A percentile compares a stretch with the other conserved stretches of the same genome.
Conservation (phyloP, 2,888 invertebrate species). For the Odontothrips loti region DNA sequence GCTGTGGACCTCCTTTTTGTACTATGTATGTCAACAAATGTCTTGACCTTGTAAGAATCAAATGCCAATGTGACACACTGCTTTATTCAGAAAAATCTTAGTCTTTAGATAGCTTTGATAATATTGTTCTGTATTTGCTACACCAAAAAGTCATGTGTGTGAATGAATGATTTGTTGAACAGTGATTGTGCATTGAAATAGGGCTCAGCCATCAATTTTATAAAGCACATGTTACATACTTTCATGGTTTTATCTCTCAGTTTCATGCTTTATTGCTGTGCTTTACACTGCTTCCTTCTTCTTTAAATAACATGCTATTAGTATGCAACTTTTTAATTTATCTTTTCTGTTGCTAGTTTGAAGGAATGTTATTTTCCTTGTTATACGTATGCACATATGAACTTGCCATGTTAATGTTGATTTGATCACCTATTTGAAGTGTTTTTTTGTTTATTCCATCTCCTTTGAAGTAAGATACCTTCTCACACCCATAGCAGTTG, state of each 20-base stretch:
- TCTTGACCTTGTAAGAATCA: slow-evolving; percentile 24
- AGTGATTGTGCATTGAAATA: slow-evolving; percentile 2
- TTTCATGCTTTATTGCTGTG: not conserved
- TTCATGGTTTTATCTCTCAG: not conserved
- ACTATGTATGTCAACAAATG: not conserved
- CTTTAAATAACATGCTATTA: not conserved
- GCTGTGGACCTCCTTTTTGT: slow-evolving; percentile 9
- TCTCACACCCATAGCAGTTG: not conserved
- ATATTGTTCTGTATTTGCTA: slow-evolving; percentile 13
- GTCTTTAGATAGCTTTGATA: slow-evolving; percentile 25
- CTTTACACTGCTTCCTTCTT: not conserved
- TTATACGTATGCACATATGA: slow-evolving; percentile 25
- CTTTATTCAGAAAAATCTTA: not conserved
- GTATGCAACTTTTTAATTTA: not conserved
- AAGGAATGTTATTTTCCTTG: slow-evolving; percentile 13
- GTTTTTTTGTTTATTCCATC: not conserved
- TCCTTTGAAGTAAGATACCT: not conserved
- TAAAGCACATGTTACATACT: not conserved
- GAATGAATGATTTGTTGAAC: not conserved
- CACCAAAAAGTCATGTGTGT: not conserved
- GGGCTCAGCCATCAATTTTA: not conserved
- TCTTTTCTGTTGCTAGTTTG: slow-evolving; percentile 5
- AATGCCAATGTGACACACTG: slow-evolving; percentile 20
- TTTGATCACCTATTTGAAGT: not conserved
- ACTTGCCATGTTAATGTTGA: slow-evolving; percentile 17